phyloP scores from a whole-genome alignment of 2,888 invertebrate genomes.

The Lypha dubia region DNA sequence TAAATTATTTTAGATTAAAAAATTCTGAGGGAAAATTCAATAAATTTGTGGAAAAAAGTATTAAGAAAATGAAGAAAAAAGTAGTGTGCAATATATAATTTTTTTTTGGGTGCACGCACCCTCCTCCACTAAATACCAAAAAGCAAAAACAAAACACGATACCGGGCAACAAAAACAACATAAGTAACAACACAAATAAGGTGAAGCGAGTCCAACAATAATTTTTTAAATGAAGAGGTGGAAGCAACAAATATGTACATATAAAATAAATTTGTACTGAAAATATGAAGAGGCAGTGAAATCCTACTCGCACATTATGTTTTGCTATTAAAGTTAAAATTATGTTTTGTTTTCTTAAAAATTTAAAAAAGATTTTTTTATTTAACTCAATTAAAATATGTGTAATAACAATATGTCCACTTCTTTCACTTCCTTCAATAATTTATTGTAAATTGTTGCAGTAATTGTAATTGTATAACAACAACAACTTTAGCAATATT shows the following conservation, averaged over 20 bases:
- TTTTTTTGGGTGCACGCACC: slow-evolving; percentile 16
- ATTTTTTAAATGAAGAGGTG: slow-evolving; percentile 29
- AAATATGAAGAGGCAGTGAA: background rate
- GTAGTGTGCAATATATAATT: slow-evolving; percentile 30
- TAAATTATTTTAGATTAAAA: slow-evolving; percentile 4
- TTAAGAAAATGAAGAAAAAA: slow-evolving; percentile 33
- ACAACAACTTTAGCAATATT: background rate
- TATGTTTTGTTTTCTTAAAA: background rate
- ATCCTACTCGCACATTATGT: slow-evolving; percentile 32
- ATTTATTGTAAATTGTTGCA: background rate
- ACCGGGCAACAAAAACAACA: slow-evolving; percentile 62
- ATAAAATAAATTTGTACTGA: slow-evolving; percentile 19
- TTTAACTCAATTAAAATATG: background rate
- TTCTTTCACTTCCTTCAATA: background rate
- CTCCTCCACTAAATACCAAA: background rate
- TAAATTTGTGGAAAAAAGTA: slow-evolving; percentile 26
- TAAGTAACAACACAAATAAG: slow-evolving; percentile 31
- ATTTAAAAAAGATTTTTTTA: background rate
- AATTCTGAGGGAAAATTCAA: slow-evolving; percentile 59
- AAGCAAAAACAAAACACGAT: slow-evolving; percentile 47
- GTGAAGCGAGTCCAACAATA: slow-evolving; percentile 41
- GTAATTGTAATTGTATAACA: background rate
- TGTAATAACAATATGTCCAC: background rate
- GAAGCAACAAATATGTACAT: slow-evolving; percentile 49
- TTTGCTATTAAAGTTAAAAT: background rate